A percentile compares a stretch with the other conserved stretches of the same genome.
These are phyloP conservation scores for Lasius fuliginosus DNA, from an alignment of 2,888 invertebrate genomes.

Conservation along the genomic window DNA sequence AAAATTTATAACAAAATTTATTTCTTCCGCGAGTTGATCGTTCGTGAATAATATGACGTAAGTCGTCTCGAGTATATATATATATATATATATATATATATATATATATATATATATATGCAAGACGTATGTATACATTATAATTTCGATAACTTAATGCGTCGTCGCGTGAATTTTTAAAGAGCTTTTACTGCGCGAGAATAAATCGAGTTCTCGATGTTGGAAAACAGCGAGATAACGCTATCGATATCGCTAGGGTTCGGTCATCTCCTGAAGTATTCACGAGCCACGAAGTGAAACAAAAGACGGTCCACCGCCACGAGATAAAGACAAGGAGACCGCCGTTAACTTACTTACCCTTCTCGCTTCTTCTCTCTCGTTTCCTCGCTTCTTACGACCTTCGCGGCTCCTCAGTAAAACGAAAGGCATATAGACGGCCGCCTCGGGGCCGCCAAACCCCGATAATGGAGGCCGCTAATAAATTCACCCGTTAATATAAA, in stretches of 20 bases:
- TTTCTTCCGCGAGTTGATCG: slow-evolving; percentile 14
- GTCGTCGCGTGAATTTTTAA: slow-evolving; percentile 51
- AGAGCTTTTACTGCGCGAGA: slow-evolving; percentile 42
- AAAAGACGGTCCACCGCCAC: slow-evolving; percentile 69
- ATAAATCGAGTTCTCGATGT: slow-evolving; percentile 23
- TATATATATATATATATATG: too few relatives aligned
- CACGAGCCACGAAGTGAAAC: slow-evolving; percentile 70
- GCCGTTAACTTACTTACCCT: slow-evolving; percentile 69
- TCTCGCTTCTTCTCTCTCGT: slow-evolving; percentile 56
- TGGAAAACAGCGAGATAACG: slow-evolving; percentile 38
- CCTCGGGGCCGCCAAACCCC: slow-evolving; percentile 77
- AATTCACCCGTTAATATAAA: slow-evolving; percentile 84
- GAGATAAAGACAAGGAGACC: slow-evolving; percentile 71
- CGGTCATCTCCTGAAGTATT: slow-evolving; percentile 70
- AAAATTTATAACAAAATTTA: slow-evolving; percentile 29
- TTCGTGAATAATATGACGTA: not conserved
- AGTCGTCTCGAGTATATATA: not conserved
- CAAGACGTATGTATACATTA: not conserved
- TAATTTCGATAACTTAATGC: not conserved
- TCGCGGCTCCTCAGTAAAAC: slow-evolving; percentile 69
- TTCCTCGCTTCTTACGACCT: slow-evolving; percentile 50
- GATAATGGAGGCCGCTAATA: slow-evolving; percentile 84
- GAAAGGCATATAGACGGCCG: slow-evolving; percentile 69
- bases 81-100: too few relatives aligned
- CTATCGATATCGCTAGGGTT: slow-evolving; percentile 66